phyloP scores from a whole-genome alignment of 2,888 invertebrate species.

The Leptura quadrifasciata region DNA sequence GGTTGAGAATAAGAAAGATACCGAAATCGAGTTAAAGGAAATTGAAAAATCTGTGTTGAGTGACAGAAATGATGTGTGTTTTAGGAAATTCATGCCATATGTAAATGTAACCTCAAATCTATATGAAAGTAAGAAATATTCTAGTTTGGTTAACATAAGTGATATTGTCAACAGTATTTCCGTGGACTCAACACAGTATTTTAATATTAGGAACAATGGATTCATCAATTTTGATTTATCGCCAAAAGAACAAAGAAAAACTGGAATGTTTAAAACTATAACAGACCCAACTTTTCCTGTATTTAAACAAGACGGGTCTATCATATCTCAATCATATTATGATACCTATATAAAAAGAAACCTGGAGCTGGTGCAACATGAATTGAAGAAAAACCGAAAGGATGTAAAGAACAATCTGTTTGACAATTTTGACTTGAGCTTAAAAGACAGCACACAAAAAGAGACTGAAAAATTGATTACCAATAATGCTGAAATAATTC shows the following conservation, averaged over 20 bases:
- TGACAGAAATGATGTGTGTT: slow-evolving; percentile 6
- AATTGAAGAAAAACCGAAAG: slow-evolving; percentile 20
- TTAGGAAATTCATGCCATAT: slow-evolving; percentile 46
- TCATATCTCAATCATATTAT: slow-evolving; percentile 76
- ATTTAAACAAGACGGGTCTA: slow-evolving; percentile 84
- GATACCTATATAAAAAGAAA: slow-evolving; percentile 30
- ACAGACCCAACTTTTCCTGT: slow-evolving; percentile 88
- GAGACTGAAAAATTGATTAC: not conserved
- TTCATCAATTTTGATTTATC: slow-evolving; percentile 77
- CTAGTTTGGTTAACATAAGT: slow-evolving; percentile 81
- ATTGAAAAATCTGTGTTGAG: not conserved
- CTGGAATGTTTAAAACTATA: slow-evolving; percentile 77
- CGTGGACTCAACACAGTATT: slow-evolving; percentile 49
- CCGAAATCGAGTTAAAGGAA: slow-evolving; percentile 7
- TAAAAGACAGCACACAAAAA: not conserved
- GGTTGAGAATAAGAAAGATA: slow-evolving; percentile 27
- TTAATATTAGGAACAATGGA: slow-evolving; percentile 71
- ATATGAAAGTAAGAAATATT: slow-evolving; percentile 67
- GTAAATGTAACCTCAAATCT: slow-evolving; percentile 56
- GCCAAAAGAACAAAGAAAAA: slow-evolving; percentile 64
- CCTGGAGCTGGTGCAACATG: slow-evolving; percentile 39
- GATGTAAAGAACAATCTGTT: slow-evolving; percentile 23
- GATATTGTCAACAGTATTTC: slow-evolving; percentile 76
- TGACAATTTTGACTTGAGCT: slow-evolving; percentile 23
- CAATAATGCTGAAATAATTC: slow-evolving; percentile 6